Percentiles rank a stretch among this genome's conserved stretches.
Conservation (phyloP, 2,113 vertebrate genomes). For the Australoheros scitulus region DNA sequence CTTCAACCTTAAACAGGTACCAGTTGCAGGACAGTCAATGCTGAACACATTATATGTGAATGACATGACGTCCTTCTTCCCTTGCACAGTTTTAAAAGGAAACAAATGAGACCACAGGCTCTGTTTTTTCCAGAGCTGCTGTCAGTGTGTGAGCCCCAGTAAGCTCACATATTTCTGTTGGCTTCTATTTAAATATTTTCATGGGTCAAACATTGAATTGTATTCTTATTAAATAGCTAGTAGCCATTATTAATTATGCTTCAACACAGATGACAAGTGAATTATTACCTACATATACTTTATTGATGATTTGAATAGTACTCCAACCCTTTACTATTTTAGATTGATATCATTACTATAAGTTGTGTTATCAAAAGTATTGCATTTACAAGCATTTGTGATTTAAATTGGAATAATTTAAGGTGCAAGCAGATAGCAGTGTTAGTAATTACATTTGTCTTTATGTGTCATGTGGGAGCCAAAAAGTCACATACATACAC, state of each 20-base stretch:
- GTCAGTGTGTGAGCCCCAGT: too few species aligned
- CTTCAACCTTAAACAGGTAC: constrained; percentile 86
- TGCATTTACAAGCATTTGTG: neutral
- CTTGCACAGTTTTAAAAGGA: neutral
- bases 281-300: neutral
- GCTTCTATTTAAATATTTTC: neutral
- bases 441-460: neutral
- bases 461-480: neutral
- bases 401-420: neutral
- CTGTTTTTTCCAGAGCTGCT: too few species aligned
- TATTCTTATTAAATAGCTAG: neutral
- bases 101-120: neutral
- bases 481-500: neutral
- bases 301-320: too few species aligned
- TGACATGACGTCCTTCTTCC: neutral
- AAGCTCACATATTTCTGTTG: too few species aligned
- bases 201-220: neutral
- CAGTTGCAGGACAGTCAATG: neutral
- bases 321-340: too few species aligned
- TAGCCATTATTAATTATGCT: neutral
- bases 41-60: neutral
- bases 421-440: neutral
- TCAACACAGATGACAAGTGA: neutral
- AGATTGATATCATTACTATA: too few species aligned
- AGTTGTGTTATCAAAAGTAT: neutral